phyloP scores from a whole-genome alignment of 2,888 invertebrate species.

The Gastrophysa polygoni region DNA sequence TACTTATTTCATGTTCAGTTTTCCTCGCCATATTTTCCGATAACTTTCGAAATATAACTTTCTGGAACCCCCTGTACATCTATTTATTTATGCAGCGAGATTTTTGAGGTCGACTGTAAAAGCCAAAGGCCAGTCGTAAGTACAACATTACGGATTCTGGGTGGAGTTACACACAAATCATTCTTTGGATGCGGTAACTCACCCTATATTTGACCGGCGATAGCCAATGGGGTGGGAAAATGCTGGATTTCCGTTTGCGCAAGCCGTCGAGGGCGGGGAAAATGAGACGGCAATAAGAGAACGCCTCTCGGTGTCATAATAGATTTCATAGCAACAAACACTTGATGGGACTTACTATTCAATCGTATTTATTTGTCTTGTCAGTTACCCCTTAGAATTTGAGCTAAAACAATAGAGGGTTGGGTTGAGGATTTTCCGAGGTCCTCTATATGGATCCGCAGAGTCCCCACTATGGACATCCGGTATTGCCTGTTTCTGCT shows the following conservation, averaged over 20 bases:
- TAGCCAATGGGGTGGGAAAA: conserved; percentile 42
- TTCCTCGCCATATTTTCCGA: too few relatives aligned
- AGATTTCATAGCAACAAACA: conserved; percentile 49
- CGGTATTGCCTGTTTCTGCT: conserved; percentile 54
- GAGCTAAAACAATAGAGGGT: conserved; percentile 10
- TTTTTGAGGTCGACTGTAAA: conserved; percentile 27
- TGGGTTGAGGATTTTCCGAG: conserved; percentile 15
- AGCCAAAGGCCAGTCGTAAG: too few relatives aligned
- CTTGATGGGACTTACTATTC: conserved; percentile 41
- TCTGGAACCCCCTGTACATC: too few relatives aligned
- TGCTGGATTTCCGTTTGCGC: conserved; percentile 42
- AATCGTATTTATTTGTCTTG: conserved; percentile 42
- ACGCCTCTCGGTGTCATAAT: conserved; percentile 49
- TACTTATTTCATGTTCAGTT: too few relatives aligned
- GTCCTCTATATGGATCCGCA: conserved; percentile 39
- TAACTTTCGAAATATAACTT: too few relatives aligned
- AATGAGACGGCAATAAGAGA: conserved; percentile 43
- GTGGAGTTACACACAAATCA: conserved; percentile 45
- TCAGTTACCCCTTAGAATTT: conserved; percentile 43
- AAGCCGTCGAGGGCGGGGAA: conserved; percentile 48
- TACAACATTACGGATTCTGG: conserved; percentile 34
- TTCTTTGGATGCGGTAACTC: conserved; percentile 33
- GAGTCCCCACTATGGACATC: conserved; percentile 41
- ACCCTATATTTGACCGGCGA: conserved; percentile 32
- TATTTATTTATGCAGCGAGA: background rate